Percentiles rank a stretch among this genome's conserved stretches.
phyloP scores from a whole-genome alignment of 64 coral and sea anemone genomes.

The Porites lutea region DNA sequence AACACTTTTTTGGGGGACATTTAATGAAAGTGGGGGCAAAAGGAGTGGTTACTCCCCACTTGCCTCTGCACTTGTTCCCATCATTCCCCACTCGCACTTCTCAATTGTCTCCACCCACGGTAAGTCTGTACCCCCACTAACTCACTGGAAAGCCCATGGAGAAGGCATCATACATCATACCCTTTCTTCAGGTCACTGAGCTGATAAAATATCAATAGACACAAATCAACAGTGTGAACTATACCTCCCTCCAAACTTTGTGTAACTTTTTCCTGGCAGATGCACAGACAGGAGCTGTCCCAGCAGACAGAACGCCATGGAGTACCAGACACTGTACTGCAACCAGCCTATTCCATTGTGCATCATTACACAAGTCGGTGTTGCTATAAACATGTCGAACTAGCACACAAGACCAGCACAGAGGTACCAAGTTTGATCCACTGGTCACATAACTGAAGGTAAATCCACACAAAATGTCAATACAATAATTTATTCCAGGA shows the following conservation, averaged over 20 bases:
- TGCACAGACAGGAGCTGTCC: conserved; percentile 57
- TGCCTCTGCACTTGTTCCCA: no score
- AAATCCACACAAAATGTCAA: neutral
- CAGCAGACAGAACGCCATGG: conserved; percentile 64
- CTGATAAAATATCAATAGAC: neutral
- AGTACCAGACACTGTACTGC: conserved; percentile 54
- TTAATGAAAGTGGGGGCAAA: no score
- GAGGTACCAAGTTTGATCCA: conserved; percentile 51
- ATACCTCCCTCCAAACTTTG: conserved; percentile 61
- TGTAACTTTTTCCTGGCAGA: conserved; percentile 33
- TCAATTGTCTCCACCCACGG: no score
- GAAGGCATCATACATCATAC: neutral
- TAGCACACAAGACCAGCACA: conserved; percentile 82
- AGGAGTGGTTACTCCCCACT: no score
- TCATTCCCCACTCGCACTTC: no score
- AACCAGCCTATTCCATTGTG: conserved; percentile 68
- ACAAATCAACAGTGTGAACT: neutral
- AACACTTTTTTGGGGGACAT: no score
- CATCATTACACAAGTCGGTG: conserved; percentile 48
- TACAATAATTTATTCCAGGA: no score
- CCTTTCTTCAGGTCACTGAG: neutral
- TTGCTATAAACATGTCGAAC: conserved; percentile 40
- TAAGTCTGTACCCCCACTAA: no score
- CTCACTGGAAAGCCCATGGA: no score
- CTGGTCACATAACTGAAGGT: conserved; percentile 14